Percentiles rank a stretch among this genome's conserved stretches.
These are phyloP conservation scores for Eretmocerus hayati DNA, from an alignment of 2,888 invertebrate species.

Conservation along the genomic window DNA sequence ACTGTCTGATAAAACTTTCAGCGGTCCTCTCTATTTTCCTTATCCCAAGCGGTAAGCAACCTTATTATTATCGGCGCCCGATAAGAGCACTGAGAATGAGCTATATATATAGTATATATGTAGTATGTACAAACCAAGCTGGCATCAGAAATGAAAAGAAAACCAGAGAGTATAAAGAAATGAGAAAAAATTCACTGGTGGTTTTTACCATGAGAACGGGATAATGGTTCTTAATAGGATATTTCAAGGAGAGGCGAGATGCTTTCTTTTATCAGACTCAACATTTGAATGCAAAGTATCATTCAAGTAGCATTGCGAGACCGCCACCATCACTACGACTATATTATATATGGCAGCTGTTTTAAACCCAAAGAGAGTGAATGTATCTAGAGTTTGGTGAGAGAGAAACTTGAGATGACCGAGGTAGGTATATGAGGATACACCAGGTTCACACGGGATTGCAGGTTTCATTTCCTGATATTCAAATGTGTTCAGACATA, in stretches of 20 bases:
- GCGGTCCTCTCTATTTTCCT: background rate
- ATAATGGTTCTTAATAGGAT: constrained; percentile 44
- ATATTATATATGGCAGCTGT: no score
- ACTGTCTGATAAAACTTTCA: constrained; percentile 18
- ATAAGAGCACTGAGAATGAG: no score
- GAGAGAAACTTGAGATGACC: no score
- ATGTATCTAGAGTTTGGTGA: background rate
- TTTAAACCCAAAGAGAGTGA: no score
- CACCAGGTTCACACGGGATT: no score
- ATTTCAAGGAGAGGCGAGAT: constrained; percentile 38
- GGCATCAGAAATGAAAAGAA: no score
- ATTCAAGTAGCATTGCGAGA: constrained; percentile 38
- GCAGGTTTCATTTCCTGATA: constrained; percentile 46
- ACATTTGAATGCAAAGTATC: constrained; percentile 46
- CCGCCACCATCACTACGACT: background rate
- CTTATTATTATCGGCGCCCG: constrained; percentile 11
- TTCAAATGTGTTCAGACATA: constrained; percentile 46
- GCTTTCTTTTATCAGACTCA: constrained; percentile 42
- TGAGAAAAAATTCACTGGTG: no score
- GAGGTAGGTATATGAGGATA: no score
- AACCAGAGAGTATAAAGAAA: no score
- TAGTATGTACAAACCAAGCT: no score
- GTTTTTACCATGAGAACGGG: no score
- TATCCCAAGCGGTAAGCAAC: background rate
- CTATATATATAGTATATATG: no score